Percentiles rank a stretch among this genome's conserved stretches.
These are phyloP conservation scores for Cantharis rufa DNA, from an alignment of 2,888 invertebrate species.

Conservation along the genomic window DNA sequence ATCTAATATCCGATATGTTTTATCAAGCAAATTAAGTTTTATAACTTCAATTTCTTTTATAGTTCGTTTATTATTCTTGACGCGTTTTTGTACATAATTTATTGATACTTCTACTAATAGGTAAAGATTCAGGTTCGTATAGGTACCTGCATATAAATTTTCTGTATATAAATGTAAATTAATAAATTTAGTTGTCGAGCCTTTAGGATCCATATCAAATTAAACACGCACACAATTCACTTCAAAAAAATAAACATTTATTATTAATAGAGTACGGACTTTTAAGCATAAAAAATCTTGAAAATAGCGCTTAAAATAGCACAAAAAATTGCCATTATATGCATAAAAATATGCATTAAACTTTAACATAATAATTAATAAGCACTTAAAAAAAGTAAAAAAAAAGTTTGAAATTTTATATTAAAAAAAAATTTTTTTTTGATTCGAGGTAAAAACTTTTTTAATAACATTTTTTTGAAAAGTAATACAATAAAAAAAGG, in stretches of 20 bases:
- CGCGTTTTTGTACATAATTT: background rate
- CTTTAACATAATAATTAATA: too few species aligned
- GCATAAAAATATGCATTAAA: too few species aligned
- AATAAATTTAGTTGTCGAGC: background rate
- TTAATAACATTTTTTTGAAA: too few species aligned
- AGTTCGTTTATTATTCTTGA: background rate
- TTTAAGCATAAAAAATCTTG: too few species aligned
- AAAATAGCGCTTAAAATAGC: too few species aligned
- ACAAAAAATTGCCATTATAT: too few species aligned
- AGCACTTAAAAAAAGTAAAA: too few species aligned
- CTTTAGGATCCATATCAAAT: background rate
- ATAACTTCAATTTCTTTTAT: slow-evolving; percentile 27
- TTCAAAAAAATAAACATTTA: background rate
- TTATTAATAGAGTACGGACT: too few species aligned
- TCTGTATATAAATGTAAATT: background rate
- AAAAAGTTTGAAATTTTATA: too few species aligned
- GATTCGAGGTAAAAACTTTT: too few species aligned
- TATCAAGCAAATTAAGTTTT: slow-evolving; percentile 37
- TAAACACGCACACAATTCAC: background rate
- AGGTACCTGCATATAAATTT: background rate
- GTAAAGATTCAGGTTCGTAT: background rate
- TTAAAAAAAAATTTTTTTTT: too few species aligned
- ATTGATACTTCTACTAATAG: background rate
- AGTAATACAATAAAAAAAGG: too few species aligned
- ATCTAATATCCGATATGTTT: slow-evolving; percentile 30